phyloP scores from a whole-genome alignment of 2,113 vertebrate genomes.

The Siniperca chuatsi region DNA sequence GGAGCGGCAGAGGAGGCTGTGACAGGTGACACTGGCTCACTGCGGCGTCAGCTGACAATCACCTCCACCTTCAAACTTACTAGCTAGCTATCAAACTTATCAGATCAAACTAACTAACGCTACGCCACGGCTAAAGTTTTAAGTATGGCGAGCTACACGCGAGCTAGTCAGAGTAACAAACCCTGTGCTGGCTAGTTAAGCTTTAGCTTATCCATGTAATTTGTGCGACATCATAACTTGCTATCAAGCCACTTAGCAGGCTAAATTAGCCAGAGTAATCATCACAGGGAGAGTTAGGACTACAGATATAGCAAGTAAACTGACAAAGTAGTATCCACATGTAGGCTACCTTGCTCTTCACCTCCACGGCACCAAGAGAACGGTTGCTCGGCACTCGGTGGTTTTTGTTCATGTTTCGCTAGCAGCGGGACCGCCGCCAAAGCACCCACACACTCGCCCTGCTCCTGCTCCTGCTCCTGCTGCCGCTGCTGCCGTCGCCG shows the following conservation, averaged over 20 bases:
- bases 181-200: not conserved
- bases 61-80: slow-evolving; percentile 53
- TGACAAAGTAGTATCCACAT: not conserved
- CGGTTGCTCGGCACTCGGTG: slow-evolving; percentile 85
- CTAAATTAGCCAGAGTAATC: slow-evolving; percentile 64
- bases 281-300: not conserved
- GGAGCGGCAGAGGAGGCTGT: slow-evolving; percentile 15
- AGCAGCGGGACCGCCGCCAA: slow-evolving; percentile 71
- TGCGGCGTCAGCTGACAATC: slow-evolving; percentile 51
- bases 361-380: slow-evolving; percentile 85
- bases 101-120: not conserved
- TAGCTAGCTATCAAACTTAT: slow-evolving; percentile 25
- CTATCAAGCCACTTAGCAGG: slow-evolving; percentile 67
- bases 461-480: slow-evolving; percentile 53
- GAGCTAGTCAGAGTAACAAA: not conserved
- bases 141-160: not conserved
- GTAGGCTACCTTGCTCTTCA: slow-evolving; percentile 86
- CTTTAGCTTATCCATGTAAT: not conserved
- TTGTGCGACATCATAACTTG: slow-evolving; percentile 41
- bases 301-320: not conserved
- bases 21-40: slow-evolving; percentile 69
- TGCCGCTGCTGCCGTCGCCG: slow-evolving; percentile 53
- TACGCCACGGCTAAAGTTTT: not conserved
- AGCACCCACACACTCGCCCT: slow-evolving; percentile 62
- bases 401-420: slow-evolving; percentile 87